Conservation (phyloP, 2,888 invertebrate genomes). For the Lasioglossum oenotherae region DNA sequence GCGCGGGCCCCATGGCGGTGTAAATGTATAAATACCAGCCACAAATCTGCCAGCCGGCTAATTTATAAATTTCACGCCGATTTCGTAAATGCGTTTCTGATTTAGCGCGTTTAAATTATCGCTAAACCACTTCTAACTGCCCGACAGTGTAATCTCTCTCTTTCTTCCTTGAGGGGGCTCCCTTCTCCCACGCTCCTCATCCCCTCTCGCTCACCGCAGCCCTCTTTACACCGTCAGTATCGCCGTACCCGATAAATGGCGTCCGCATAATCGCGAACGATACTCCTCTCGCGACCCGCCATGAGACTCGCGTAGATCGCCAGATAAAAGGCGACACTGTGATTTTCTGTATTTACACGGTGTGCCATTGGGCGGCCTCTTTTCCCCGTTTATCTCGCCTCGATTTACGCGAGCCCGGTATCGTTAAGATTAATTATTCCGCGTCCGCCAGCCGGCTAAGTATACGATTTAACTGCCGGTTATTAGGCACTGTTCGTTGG, state of each 20-base stretch:
- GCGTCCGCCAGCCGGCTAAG: background rate
- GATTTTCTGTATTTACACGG: constrained; percentile 54
- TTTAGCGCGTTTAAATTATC: constrained; percentile 81
- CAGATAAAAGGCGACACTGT: constrained; percentile 51
- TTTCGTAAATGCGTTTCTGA: constrained; percentile 81
- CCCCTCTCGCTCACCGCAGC: constrained; percentile 13
- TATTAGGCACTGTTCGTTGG: constrained; percentile 14
- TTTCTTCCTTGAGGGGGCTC: constrained; percentile 6
- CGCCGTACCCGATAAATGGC: constrained; percentile 56
- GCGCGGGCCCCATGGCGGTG: constrained; percentile 71
- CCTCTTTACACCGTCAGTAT: constrained; percentile 37
- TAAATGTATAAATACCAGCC: constrained; percentile 78
- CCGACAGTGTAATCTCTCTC: constrained; percentile 67
- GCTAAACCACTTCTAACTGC: constrained; percentile 80
- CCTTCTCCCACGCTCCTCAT: background rate
- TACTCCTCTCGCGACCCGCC: constrained; percentile 36
- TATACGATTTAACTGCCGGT: constrained; percentile 16
- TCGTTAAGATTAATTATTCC: constrained; percentile 19
- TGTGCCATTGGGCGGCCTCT: background rate
- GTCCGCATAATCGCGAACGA: constrained; percentile 65
- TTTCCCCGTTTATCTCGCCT: constrained; percentile 19
- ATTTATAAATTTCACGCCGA: constrained; percentile 83
- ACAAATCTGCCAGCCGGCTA: constrained; percentile 81
- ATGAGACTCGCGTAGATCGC: constrained; percentile 53
- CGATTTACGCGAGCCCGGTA: constrained; percentile 5